Percentiles rank a stretch among this genome's conserved stretches.
phyloP scores from a whole-genome alignment of 1,140 invertebrate species.

The Drosophila sp. region DNA sequence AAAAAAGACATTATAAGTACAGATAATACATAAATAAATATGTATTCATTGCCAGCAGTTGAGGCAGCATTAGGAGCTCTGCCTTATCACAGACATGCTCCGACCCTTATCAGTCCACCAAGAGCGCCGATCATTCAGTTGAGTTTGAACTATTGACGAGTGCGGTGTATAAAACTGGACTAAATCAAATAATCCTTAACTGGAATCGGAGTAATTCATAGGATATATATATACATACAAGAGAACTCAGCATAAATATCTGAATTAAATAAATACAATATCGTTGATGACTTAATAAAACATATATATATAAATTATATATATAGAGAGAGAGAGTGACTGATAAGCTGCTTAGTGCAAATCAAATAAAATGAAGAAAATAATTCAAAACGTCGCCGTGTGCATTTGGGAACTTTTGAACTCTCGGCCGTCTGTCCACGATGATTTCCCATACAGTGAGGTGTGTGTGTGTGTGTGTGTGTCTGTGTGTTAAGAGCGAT shows the following conservation, averaged over 20 bases:
- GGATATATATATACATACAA: background rate
- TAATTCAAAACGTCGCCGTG: slow-evolving; percentile 10
- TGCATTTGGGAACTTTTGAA: slow-evolving; percentile 40
- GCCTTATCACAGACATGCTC: slow-evolving; percentile 46
- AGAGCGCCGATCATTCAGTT: slow-evolving; percentile 45
- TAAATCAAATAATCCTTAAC: background rate
- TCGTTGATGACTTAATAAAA: too few relatives aligned
- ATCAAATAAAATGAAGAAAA: slow-evolving; percentile 7
- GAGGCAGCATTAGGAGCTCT: slow-evolving; percentile 45
- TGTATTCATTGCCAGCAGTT: background rate
- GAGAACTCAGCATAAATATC: background rate
- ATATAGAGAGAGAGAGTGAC: slow-evolving; percentile 16
- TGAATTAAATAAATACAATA: background rate
- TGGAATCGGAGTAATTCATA: background rate
- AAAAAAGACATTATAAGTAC: slow-evolving; percentile 30
- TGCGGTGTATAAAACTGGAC: slow-evolving; percentile 29
- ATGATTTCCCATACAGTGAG: slow-evolving; percentile 83
- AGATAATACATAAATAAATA: slow-evolving; percentile 19
- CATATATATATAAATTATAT: slow-evolving; percentile 14
- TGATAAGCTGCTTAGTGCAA: slow-evolving; percentile 42
- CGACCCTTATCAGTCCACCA: slow-evolving; percentile 46
- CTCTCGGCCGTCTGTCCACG: slow-evolving; percentile 22
- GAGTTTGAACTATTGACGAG: slow-evolving; percentile 45
- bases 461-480: slow-evolving; percentile 68
- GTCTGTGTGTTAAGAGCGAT: slow-evolving; percentile 13